Conservation (phyloP, 2,113 vertebrate genomes). For the Eurystomus gularis region DNA sequence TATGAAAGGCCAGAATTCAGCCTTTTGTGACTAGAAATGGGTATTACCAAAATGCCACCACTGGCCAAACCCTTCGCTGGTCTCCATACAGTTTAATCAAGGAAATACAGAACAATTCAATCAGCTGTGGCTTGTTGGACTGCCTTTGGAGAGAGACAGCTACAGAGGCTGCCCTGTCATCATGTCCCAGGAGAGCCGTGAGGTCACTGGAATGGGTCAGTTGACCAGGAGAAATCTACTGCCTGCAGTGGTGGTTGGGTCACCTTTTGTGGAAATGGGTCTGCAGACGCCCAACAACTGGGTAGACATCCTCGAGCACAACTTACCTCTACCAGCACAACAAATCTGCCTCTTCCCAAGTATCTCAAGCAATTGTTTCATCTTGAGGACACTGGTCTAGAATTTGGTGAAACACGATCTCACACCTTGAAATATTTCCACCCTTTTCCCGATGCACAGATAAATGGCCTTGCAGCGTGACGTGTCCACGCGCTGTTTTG, state of each 20-base stretch:
- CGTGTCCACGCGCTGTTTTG: not conserved
- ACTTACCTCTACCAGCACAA: not conserved
- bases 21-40: not conserved
- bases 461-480: not conserved
- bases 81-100: not conserved
- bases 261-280: slow-evolving; percentile 13
- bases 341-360: not conserved
- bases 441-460: not conserved
- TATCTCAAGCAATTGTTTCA: not conserved
- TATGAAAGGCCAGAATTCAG: not conserved
- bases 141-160: not conserved
- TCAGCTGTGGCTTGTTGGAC: not conserved
- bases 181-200: slow-evolving; percentile 40
- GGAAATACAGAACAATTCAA: not conserved
- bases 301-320: not conserved
- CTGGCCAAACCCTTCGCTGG: not conserved
- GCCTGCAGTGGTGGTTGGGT: not conserved
- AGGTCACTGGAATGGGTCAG: not conserved
- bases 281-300: not conserved
- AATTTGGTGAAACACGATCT: not conserved
- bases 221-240: not conserved
- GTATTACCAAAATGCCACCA: not conserved
- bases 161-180: not conserved
- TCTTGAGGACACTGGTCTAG: not conserved
- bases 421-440: not conserved